Percentiles rank a stretch among this genome's conserved stretches.
Evolutionary conservation across 2,113 vertebrate genomes (phyloP).

Genomic region (Halcyon senegalensis): DNA sequence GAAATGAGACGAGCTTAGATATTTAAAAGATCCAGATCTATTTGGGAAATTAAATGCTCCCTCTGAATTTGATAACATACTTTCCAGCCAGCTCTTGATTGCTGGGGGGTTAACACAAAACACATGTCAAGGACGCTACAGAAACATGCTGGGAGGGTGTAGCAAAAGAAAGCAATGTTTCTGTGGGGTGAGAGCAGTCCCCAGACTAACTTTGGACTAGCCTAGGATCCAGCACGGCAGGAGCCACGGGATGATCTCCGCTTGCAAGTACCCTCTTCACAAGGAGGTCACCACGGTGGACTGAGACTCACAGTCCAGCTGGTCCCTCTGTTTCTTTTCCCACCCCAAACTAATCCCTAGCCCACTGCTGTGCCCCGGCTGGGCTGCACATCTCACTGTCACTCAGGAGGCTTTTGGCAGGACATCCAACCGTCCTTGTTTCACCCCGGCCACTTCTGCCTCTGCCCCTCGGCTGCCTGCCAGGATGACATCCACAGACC

Average conservation of each 20-base stretch:
- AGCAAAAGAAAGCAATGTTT: not conserved
- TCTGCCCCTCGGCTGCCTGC: not conserved
- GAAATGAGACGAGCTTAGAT: not conserved
- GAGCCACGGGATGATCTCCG: rapidly evolving
- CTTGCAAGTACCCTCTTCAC: not conserved
- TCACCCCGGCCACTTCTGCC: not conserved
- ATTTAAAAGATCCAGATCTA: constrained; percentile 13
- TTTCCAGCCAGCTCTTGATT: not conserved
- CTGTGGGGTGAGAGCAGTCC: not conserved
- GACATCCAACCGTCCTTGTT: not conserved
- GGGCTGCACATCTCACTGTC: not conserved
- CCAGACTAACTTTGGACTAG: not conserved
- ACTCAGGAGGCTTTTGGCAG: not conserved
- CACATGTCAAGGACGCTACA: not conserved
- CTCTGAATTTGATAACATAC: constrained; percentile 36
- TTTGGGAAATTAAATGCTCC: not conserved
- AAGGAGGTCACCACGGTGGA: not conserved
- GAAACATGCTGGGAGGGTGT: not conserved
- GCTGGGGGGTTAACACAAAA: not conserved
- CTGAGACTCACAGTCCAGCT: rapidly evolving
- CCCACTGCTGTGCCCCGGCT: rapidly evolving
- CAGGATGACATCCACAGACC: not conserved
- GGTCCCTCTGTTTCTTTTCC: not conserved
- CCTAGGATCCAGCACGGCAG: not conserved
- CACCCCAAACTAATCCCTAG: not conserved